phyloP scores from a whole-genome alignment of 2,113 vertebrate genomes.

The Leucosticte australis region DNA sequence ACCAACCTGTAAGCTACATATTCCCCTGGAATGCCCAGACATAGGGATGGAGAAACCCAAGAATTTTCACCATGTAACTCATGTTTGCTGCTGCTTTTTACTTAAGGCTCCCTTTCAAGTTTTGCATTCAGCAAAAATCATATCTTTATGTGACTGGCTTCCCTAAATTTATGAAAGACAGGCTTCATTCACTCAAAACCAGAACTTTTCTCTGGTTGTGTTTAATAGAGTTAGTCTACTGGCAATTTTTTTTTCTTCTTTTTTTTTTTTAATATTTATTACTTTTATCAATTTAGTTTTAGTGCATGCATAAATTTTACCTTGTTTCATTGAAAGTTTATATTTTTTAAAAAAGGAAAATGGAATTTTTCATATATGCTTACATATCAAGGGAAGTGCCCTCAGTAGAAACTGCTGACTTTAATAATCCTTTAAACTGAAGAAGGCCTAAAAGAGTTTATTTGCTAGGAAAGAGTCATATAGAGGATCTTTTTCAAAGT shows the following conservation, averaged over 20 bases:
- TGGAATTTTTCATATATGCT: background rate
- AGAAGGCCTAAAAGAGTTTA: background rate
- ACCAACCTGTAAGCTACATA: background rate
- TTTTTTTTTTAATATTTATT: background rate
- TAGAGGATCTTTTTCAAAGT: background rate
- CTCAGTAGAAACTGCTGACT: background rate
- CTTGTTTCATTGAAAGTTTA: background rate
- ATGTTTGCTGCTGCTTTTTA: background rate
- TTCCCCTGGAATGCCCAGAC: background rate
- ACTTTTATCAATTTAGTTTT: background rate
- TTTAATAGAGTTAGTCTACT: background rate
- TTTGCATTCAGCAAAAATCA: background rate
- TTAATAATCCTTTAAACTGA: background rate
- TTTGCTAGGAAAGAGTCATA: background rate
- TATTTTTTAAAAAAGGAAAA: background rate
- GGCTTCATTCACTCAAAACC: background rate
- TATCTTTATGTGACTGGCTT: background rate
- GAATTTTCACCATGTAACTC: background rate
- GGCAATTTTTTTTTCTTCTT: background rate
- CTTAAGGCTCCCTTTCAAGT: background rate
- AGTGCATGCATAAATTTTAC: background rate
- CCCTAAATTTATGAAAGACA: background rate
- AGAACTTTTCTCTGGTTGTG: background rate
- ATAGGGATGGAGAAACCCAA: background rate
- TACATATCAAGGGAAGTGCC: fast-evolving